Evolutionary conservation across 1,140 invertebrate species (phyloP), one percentile per base, ranked within the genome.

Genomic region (Drosophila orena): DNA sequence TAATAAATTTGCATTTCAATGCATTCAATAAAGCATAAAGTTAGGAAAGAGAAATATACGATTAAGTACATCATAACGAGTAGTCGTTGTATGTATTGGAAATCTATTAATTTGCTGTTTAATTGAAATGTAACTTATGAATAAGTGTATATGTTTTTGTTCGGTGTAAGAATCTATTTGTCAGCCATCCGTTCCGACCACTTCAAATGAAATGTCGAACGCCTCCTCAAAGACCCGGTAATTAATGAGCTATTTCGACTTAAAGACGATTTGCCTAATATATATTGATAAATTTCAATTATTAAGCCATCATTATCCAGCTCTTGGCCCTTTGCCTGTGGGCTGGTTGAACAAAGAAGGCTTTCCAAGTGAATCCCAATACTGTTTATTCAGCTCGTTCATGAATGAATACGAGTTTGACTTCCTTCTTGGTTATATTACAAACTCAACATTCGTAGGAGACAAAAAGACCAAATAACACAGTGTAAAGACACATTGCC

Each of bases 221-320:
- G 43, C 22, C 52, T 57, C 24, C 44, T 61, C 71, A 66, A 75
- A 89, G 50, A 64, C 56, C 47, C 59, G 65, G 70, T 83, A 80
- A 90, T 90, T 83, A 80, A 90, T 90, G 76, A 74, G 84, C 65
- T 57, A 74, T 84, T 83, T 80, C 46, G 55, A 68, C 69, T 75
- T 79, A 84, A 68, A 84, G 68, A 55, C 68, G 77, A 80, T 89
- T 89, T 80, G 44, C 42, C 58, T 77, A 80, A 88, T 89, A 74
- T 64, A 89, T 80, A 68, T 89, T 77, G 68, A 88, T 89, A 74
- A 79, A 84, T 89, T 84, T 84, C 77, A 80, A 77, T 84, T 89
- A 89, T 89, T 84, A 80, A 89, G 84, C 62, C 65, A 84, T 80
- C 76, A 79, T 66, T 70, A 61, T 66, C 50, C 49, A 46, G 57